A percentile compares a stretch with the other conserved stretches of the same genome.
Evolutionary conservation across 2,113 vertebrate genomes (phyloP).

Genomic region (rat (Rattus norvegicus)): DNA sequence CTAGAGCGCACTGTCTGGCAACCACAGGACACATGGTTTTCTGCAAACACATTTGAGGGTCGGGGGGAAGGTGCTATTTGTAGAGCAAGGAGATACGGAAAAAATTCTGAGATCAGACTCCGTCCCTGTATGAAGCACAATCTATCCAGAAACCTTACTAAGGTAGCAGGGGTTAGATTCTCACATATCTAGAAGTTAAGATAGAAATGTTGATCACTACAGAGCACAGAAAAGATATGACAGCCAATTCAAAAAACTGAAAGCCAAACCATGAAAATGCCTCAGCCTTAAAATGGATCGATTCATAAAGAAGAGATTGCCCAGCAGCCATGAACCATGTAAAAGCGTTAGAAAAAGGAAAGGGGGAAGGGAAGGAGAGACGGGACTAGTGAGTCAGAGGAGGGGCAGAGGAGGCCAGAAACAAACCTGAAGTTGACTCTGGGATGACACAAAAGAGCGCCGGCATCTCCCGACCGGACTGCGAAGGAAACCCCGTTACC

Average conservation of each 20-base stretch:
- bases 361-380: neutral
- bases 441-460: neutral
- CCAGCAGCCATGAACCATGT: neutral
- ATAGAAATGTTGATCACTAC: neutral
- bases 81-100: neutral
- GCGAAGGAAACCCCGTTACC: neutral
- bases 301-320: neutral
- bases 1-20: neutral
- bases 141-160: conserved; percentile 7
- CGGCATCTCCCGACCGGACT: neutral
- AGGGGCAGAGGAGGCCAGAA: neutral
- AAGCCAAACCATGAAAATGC: neutral
- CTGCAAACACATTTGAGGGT: neutral
- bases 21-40: neutral
- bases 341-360: neutral
- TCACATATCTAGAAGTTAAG: conserved; percentile 25
- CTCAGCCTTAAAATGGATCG: neutral
- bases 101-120: neutral
- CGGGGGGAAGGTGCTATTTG: neutral
- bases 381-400: no score
- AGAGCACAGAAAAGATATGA: neutral
- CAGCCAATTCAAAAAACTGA: neutral
- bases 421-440: neutral
- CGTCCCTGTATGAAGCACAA: neutral
- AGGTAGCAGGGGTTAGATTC: neutral